Percentiles rank a stretch among this genome's conserved stretches.
phyloP scores from a whole-genome alignment of 2,888 invertebrate species.

The Cephonodes hylas region DNA sequence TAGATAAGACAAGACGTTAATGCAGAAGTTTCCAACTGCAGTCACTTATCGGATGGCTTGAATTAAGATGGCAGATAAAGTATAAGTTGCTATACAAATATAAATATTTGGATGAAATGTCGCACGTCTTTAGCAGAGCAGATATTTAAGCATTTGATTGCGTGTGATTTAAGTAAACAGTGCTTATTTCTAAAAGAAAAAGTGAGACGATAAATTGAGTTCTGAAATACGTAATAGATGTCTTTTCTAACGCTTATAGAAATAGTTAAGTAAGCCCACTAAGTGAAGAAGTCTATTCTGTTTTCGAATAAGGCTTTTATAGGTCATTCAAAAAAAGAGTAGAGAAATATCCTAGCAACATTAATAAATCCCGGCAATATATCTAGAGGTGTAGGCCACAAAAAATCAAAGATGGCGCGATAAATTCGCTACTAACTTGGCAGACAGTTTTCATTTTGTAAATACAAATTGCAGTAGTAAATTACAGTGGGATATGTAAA shows the following conservation, averaged over 20 bases:
- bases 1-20: neutral
- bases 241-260: too few relatives aligned
- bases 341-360: too few relatives aligned
- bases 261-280: too few relatives aligned
- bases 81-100: neutral
- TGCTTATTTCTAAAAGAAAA: too few relatives aligned
- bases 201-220: too few relatives aligned
- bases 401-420: neutral
- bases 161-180: too few relatives aligned
- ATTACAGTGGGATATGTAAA: neutral
- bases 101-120: neutral
- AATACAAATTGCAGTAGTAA: conserved; percentile 43
- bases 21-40: neutral
- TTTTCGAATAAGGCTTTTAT: too few relatives aligned
- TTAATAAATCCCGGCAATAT: too few relatives aligned
- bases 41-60: neutral
- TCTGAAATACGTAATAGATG: too few relatives aligned
- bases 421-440: conserved; percentile 35
- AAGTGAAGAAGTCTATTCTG: too few relatives aligned
- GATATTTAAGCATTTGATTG: neutral
- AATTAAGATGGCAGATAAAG: neutral
- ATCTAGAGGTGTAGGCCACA: too few relatives aligned
- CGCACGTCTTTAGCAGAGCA: neutral
- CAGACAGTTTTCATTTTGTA: conserved; percentile 51
- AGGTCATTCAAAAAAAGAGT: too few relatives aligned